Conservation (phyloP, 2,797 vertebrate species). For the Macropodus opercularis region DNA sequence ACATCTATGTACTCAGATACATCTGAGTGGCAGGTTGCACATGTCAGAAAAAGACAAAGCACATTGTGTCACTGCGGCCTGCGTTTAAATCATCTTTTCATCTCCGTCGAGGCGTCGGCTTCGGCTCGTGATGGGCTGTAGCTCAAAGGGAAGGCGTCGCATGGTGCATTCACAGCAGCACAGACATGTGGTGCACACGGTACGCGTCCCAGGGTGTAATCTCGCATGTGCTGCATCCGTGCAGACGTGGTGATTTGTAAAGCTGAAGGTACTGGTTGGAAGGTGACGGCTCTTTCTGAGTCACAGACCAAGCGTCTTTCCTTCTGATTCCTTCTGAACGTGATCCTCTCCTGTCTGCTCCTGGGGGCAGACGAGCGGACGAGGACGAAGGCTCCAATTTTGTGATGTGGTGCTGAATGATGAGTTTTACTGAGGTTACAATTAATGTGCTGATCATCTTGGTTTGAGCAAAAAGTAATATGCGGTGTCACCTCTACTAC, state of each 20-base stretch:
- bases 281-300: constrained; percentile 59
- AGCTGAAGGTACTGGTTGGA: constrained; percentile 42
- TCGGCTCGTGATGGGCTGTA: background rate
- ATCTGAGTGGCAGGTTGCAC: background rate
- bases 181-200: constrained; percentile 26
- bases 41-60: no score
- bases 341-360: constrained; percentile 28
- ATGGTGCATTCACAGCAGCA: constrained; percentile 16
- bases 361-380: constrained; percentile 29
- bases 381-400: background rate
- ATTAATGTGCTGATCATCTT: background rate
- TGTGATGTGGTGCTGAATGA: constrained; percentile 1
- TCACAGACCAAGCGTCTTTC: constrained; percentile 25
- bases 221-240: constrained; percentile 17
- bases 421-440: constrained; percentile 10
- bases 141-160: constrained; percentile 8
- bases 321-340: constrained; percentile 39
- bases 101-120: constrained; percentile 1
- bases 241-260: constrained; percentile 22
- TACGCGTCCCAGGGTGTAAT: constrained; percentile 10
- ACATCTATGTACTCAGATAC: no score
- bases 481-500: background rate
- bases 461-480: background rate
- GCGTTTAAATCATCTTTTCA: background rate
- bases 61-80: background rate